Evolutionary conservation across 2,113 vertebrate genomes (phyloP), one percentile per base, ranked within the genome.

Genomic region (Erythrolamprus reginae): DNA sequence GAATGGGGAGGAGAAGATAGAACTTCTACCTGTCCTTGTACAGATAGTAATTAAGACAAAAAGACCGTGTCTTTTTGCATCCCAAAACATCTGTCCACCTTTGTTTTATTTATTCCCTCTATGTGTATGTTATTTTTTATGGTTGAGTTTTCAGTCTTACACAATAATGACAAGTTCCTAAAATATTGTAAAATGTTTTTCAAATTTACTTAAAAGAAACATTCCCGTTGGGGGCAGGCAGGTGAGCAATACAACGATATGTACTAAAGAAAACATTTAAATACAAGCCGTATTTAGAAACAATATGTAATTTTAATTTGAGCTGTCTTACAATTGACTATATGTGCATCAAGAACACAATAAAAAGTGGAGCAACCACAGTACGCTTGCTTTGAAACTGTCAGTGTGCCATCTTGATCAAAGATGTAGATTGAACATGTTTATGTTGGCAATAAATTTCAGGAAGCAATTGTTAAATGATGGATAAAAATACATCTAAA

Each of bases 391-490:
- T 93, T 84, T 61, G 55, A 85, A 42, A 82, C 89, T 19, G 61
- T 86, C 89, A 65, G 82, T 84, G 85, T 83, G 38, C 48, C 77
- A 90, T 52, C 90, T 15, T 3, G 15, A 65, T 86, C 70, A 50
- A 47, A 83, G 86, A 91, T 2, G 70, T 85, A 58, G 88, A 55
- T 2, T 91, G 6, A 91, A 86, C 89, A 91, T 92, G 87, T 86
- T 90, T 93, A 87, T 70, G 56, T 93, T 91, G 89, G 19, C 84
- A 93, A 89, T 88, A 92, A 92, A 84, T 88, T 53, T 1, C 87
- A 83, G 82, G 28, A 50, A 93, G 90, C 82, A 92, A 92, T 95
- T 89, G 83, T 94, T 89, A 95, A 94, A 52, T 28, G 77, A 70
- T 5, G 90, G 93, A 91, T 58, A 77, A 95, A 84, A 96, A 94